Evolutionary conservation across 2,113 vertebrate genomes (phyloP).

Genomic region (Prinia subflava): DNA sequence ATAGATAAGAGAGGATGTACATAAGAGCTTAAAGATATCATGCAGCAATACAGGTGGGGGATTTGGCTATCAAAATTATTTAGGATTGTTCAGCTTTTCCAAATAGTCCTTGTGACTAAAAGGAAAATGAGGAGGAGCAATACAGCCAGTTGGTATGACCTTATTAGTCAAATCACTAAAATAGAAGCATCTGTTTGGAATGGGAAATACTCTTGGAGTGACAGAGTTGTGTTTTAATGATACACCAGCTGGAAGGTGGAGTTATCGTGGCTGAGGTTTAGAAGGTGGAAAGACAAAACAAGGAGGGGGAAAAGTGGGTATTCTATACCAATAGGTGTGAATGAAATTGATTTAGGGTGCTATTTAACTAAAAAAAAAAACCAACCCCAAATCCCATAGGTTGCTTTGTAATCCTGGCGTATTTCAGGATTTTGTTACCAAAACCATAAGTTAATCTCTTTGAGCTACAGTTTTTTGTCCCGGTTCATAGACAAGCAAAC

Average conservation of each 20-base stretch:
- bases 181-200: not conserved
- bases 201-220: not conserved
- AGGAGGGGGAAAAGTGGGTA: not conserved
- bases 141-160: not conserved
- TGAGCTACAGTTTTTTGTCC: not conserved
- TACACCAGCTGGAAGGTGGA: not conserved
- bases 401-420: not conserved
- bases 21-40: not conserved
- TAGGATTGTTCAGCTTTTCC: not conserved
- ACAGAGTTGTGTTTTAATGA: not conserved
- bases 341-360: not conserved
- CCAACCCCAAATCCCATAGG: not conserved
- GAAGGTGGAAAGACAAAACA: not conserved
- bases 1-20: not conserved
- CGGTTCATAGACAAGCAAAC: not conserved
- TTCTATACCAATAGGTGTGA: not conserved
- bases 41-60: not conserved
- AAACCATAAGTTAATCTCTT: not conserved
- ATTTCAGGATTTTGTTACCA: not conserved
- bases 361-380: not conserved
- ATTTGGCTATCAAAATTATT: not conserved
- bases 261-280: not conserved
- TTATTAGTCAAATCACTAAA: not conserved
- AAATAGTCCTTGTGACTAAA: not conserved
- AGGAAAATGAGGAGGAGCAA: not conserved